Evolutionary conservation across 1,140 invertebrate species (phyloP).

Genomic region (Scaptomyza montana): DNA sequence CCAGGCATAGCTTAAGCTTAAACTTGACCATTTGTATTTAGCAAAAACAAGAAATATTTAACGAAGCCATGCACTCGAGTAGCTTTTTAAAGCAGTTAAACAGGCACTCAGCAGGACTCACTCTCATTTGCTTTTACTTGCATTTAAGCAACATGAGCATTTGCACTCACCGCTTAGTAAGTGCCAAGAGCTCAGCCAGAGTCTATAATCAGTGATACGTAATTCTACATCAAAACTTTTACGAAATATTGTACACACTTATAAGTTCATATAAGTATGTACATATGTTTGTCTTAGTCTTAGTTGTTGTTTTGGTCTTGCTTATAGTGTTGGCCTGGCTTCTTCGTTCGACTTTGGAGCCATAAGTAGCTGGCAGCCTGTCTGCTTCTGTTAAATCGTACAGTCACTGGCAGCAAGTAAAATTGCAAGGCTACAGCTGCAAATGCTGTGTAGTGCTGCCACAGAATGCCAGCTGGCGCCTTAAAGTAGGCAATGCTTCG

Average conservation of each 20-base stretch:
- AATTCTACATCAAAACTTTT: constrained; percentile 55
- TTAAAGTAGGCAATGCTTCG: constrained; percentile 42
- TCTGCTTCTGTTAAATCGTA: constrained; percentile 56
- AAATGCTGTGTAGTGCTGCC: constrained; percentile 21
- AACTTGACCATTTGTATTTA: not conserved
- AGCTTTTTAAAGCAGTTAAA: constrained; percentile 37
- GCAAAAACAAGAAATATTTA: constrained; percentile 34
- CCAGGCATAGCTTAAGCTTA: no score
- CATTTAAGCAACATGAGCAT: constrained; percentile 24
- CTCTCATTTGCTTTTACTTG: constrained; percentile 11
- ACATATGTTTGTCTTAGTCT: not conserved
- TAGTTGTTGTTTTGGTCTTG: constrained; percentile 1
- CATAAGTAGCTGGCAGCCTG: constrained; percentile 67
- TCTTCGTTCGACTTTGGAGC: constrained; percentile 45
- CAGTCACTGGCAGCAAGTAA: constrained; percentile 16
- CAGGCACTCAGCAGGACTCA: constrained; percentile 33
- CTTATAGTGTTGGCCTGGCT: constrained; percentile 49
- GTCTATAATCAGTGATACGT: constrained; percentile 72
- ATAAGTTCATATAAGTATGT: constrained; percentile 13
- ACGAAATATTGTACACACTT: constrained; percentile 53
- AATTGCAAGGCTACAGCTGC: constrained; percentile 25
- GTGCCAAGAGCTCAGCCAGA: constrained; percentile 66
- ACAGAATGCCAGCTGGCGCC: constrained; percentile 32
- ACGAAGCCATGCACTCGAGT: constrained; percentile 30
- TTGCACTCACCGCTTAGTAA: constrained; percentile 73